Evolutionary conservation across 2,797 vertebrate genomes (phyloP).

Genomic region (Spheniscus humboldti): DNA sequence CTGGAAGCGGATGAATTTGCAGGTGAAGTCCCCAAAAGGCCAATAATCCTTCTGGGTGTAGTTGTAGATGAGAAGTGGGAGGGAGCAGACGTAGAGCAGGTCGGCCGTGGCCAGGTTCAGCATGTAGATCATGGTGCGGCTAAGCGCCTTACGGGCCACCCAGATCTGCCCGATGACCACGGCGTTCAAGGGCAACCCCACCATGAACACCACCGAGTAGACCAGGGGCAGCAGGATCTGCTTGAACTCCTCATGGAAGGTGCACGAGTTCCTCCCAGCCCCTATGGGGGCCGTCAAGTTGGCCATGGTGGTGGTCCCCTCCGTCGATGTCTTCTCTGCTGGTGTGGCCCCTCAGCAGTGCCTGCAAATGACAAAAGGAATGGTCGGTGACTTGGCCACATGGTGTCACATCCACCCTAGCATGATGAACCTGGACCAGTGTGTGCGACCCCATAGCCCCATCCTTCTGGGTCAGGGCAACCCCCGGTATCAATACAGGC

Average conservation of each 20-base stretch:
- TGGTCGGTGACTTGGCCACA: fast-evolving
- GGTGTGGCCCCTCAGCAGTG: background rate
- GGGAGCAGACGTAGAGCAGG: constrained; percentile 90
- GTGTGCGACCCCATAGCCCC: fast-evolving
- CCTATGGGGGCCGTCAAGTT: constrained; percentile 15
- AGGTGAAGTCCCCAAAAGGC: constrained; percentile 92
- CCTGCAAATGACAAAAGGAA: background rate
- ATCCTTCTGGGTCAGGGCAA: fast-evolving
- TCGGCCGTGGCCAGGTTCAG: constrained; percentile 91
- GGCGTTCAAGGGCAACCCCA: constrained; percentile 86
- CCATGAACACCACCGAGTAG: constrained; percentile 83
- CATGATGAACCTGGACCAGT: background rate
- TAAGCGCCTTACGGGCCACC: constrained; percentile 76
- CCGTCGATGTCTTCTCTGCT: fast-evolving
- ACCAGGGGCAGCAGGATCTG: constrained; percentile 86
- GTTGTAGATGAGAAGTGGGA: constrained; percentile 95
- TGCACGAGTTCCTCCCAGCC: constrained; percentile 72
- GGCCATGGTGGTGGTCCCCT: background rate
- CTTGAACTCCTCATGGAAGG: constrained; percentile 93
- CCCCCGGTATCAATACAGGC: fast-evolving
- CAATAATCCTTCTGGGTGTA: constrained; percentile 91
- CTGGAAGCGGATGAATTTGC: constrained; percentile 90
- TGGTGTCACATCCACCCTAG: background rate
- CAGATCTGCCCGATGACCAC: constrained; percentile 88
- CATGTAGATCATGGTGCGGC: constrained; percentile 88